These are phyloP conservation scores for Hippocampus kuda DNA, from an alignment of 2,797 vertebrate genomes.

Conservation along the genomic window DNA sequence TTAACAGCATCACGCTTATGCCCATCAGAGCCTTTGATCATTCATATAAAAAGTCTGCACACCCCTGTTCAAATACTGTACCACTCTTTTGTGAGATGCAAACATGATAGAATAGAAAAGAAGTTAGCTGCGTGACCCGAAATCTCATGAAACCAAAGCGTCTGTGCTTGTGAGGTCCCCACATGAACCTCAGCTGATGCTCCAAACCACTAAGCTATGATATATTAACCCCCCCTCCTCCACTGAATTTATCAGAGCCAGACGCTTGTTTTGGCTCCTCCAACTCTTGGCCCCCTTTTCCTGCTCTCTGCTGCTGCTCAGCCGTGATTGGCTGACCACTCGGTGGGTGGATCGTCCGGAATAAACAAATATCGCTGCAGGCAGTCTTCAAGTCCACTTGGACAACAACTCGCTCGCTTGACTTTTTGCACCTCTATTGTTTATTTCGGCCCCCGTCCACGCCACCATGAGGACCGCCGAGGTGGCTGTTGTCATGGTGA, in stretches of 20 bases:
- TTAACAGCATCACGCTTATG: no score
- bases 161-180: constrained; percentile 9
- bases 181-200: constrained; percentile 33
- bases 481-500: constrained; percentile 48
- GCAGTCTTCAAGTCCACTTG: constrained; percentile 20
- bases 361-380: constrained; percentile 47
- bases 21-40: background rate
- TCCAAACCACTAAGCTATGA: constrained; percentile 17
- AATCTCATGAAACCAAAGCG: constrained; percentile 20
- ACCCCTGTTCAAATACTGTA: no score
- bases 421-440: background rate
- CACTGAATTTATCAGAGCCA: constrained; percentile 3
- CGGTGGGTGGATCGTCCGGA: constrained; percentile 52
- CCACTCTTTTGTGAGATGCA: no score
- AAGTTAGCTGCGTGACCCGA: background rate
- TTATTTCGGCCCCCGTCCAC: background rate
- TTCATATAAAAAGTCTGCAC: no score
- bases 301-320: constrained; percentile 8
- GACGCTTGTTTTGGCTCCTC: constrained; percentile 29
- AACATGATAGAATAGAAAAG: background rate
- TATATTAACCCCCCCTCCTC: background rate
- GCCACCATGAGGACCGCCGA: constrained; percentile 55
- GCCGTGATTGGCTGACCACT: constrained; percentile 45
- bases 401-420: constrained; percentile 13
- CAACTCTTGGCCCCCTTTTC: constrained; percentile 47